These are phyloP conservation scores for Notodonta ziczac DNA, from an alignment of 2,888 invertebrate species.

Conservation along the genomic window DNA sequence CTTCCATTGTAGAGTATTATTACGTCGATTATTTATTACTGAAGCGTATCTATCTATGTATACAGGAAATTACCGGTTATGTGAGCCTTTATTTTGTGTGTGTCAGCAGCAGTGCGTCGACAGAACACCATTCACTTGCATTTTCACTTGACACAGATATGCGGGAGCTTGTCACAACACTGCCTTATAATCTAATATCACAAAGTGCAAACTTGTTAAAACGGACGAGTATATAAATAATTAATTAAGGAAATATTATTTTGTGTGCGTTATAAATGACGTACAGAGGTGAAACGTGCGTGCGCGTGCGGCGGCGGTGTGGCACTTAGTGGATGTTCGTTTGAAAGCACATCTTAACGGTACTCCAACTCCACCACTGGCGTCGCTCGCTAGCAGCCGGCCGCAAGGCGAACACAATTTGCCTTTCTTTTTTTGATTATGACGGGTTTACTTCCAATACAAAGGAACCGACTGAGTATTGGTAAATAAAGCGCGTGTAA, in stretches of 20 bases:
- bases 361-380: conserved; percentile 50
- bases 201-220: not conserved
- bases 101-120: conserved; percentile 40
- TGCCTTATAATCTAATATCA: too few species aligned
- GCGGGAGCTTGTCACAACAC: not conserved
- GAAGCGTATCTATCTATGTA: not conserved
- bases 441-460: not conserved
- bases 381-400: conserved; percentile 6
- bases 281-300: conserved; percentile 15
- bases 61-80: conserved; percentile 8
- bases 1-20: conserved; percentile 56
- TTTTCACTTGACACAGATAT: conserved; percentile 43
- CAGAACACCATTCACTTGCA: conserved; percentile 55
- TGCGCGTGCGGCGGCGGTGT: conserved; percentile 19
- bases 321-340: conserved; percentile 39
- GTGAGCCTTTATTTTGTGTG: conserved; percentile 16
- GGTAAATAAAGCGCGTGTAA: too few species aligned
- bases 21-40: not conserved
- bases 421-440: not conserved
- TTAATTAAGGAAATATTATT: not conserved
- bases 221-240: not conserved
- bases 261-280: not conserved
- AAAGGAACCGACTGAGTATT: too few species aligned
- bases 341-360: conserved; percentile 54
- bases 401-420: not conserved